These are phyloP conservation scores for Rhinoderma darwinii DNA, from an alignment of 2,113 vertebrate genomes.

Conservation along the genomic window DNA sequence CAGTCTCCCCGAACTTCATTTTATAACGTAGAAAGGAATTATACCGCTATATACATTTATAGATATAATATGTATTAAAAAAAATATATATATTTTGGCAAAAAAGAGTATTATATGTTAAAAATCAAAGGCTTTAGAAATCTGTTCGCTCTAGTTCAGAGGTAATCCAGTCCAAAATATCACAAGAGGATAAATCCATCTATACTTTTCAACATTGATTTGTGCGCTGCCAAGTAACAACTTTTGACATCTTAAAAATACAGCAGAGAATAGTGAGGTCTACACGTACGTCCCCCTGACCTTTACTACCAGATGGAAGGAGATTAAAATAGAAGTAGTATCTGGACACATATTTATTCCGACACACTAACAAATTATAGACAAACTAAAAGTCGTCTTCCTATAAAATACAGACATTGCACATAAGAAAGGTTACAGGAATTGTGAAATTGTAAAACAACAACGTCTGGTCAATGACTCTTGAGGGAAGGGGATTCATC, in stretches of 20 bases:
- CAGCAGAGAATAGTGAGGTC: neutral
- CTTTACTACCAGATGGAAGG: neutral
- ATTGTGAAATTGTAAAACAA: neutral
- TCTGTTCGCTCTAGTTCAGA: neutral
- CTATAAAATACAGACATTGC: neutral
- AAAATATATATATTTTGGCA: neutral
- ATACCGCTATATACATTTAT: too few relatives aligned
- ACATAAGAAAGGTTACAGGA: neutral
- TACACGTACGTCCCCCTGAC: neutral
- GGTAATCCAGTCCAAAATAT: neutral
- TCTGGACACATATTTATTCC: neutral
- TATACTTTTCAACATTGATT: neutral
- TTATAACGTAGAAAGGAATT: too few relatives aligned
- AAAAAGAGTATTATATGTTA: neutral
- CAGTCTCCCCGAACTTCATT: too few relatives aligned
- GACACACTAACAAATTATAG: constrained; percentile 5
- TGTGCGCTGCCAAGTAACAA: neutral
- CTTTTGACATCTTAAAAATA: constrained; percentile 29
- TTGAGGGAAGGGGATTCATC: constrained; percentile 31
- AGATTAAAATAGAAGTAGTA: neutral
- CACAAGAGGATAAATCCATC: neutral
- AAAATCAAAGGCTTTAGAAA: neutral
- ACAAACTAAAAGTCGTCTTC: neutral
- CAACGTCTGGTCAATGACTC: constrained; percentile 53
- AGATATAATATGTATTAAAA: too few relatives aligned